Evolutionary conservation across 2,113 vertebrate genomes (phyloP).

Genomic region (Paraplagusia blochii): DNA sequence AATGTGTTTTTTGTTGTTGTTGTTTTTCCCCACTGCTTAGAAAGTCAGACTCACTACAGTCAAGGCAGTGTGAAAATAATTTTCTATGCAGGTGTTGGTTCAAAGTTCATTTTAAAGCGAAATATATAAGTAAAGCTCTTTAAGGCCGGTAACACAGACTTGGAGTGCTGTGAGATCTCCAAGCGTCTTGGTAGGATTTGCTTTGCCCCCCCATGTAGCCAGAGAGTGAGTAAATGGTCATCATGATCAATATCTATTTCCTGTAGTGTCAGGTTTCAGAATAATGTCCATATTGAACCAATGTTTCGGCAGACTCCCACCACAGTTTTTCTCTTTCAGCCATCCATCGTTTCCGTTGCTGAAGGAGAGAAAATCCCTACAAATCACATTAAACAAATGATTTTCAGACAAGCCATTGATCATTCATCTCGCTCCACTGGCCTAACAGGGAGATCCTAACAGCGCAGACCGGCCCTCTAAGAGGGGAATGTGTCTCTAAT

Average conservation of each 20-base stretch:
- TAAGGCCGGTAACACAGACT: too few relatives aligned
- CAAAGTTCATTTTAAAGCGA: too few relatives aligned
- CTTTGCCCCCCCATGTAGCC: conserved; percentile 41
- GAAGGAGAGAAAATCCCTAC: conserved; percentile 72
- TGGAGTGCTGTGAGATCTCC: conserved; percentile 7
- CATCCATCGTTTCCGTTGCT: conserved; percentile 58
- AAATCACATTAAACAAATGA: conserved; percentile 74
- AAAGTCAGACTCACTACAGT: too few relatives aligned
- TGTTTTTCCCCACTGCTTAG: too few relatives aligned
- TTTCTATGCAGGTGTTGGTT: too few relatives aligned
- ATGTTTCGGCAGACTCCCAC: conserved; percentile 72
- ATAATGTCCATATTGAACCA: conserved; percentile 66
- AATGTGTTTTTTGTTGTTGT: background rate
- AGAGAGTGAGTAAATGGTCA: conserved; percentile 72
- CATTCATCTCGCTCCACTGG: conserved; percentile 58
- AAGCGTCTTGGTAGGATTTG: conserved; percentile 41
- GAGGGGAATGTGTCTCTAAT: conserved; percentile 74
- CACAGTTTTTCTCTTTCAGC: conserved; percentile 57
- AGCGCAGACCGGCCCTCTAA: conserved; percentile 67
- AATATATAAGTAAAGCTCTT: too few relatives aligned
- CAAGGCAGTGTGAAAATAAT: too few relatives aligned
- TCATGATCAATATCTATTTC: conserved; percentile 74
- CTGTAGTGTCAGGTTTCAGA: conserved; percentile 67
- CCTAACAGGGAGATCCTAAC: conserved; percentile 68
- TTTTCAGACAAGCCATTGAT: conserved; percentile 72